Base-by-base conservation (phyloP, 2,888 invertebrate genomes). In the Julus scandinavius region DNA sequence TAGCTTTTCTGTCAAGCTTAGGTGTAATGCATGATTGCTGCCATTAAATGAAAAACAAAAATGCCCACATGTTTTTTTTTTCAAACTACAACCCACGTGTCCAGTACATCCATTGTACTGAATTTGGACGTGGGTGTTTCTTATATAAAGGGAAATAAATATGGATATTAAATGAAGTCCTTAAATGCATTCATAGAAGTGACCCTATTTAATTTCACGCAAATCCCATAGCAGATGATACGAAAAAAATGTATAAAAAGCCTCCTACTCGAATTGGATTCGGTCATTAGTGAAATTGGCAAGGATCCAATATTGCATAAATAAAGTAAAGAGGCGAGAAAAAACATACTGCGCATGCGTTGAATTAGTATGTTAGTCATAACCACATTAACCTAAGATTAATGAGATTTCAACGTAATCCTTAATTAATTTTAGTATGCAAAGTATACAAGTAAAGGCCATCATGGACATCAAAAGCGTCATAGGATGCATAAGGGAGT, bases 171-270 rank as follows among this genome's bases (percentile, higher is more conserved):
- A n/a, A 58, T 58, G 17, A 58, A 58, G 58, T n/a, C 58, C 58
- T 2, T 3, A n/a, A 58, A 58, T n/a, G 58, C 58, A 58, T 58
- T 58, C 58, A 9, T 2, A 2, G 58, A 58, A 58, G 58, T 58
- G 58, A 58, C 58, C 58, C n/a, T n/a, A 4, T n/a, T 58, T 58
- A 58, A 58, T 58, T 58, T 58, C 58, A 58, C 58, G 58, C 58
- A 58, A 58, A 58, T 58, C 17, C 49, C 58, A 58, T 58, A 9
- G 58, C 58, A n/a, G 58, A 58, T 58, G 58, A 58, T 58, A 17
- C n/a, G n/a, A n/a, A 58, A 58, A n/a, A n/a, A 58, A 49, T 1
- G 58, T 49, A 49, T 49, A 58, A 6, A 58, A 58, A 58, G 58
- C 17, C 58, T 58, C n/a, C 58, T n/a, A 58, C 58, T 58, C 15